phyloP scores from a whole-genome alignment of 2,113 vertebrate genomes.

The Taxidea taxus region DNA sequence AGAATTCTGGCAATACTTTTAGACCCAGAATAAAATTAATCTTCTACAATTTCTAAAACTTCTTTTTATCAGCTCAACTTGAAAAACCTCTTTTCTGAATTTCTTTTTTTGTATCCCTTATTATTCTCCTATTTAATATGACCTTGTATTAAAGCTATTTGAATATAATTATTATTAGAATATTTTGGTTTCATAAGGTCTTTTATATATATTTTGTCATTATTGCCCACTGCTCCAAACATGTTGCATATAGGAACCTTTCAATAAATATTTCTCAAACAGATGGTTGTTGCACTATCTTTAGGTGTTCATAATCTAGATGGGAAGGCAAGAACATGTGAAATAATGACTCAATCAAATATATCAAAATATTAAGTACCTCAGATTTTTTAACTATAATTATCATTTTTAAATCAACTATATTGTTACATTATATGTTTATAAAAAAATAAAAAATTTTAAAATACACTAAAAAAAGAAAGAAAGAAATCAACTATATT shows the following conservation, averaged over 20 bases:
- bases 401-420: constrained; percentile 10
- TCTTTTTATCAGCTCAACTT: neutral
- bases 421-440: too few relatives aligned
- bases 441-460: too few relatives aligned
- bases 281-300: neutral
- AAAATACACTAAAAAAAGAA: too few relatives aligned
- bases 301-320: neutral
- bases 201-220: neutral
- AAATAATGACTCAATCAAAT: neutral
- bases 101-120: neutral
- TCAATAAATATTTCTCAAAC: constrained; percentile 15
- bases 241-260: neutral
- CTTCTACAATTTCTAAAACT: neutral
- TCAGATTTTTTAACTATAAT: neutral
- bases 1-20: neutral
- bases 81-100: neutral
- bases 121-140: neutral
- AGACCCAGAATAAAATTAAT: neutral
- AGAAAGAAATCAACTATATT: neutral
- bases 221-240: neutral
- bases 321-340: neutral
- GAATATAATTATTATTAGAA: neutral
- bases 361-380: neutral
- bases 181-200: neutral
- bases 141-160: neutral